Evolutionary conservation across 2,113 vertebrate species (phyloP), one percentile per base, ranked within the genome.

Genomic region (Climacteris rufus): DNA sequence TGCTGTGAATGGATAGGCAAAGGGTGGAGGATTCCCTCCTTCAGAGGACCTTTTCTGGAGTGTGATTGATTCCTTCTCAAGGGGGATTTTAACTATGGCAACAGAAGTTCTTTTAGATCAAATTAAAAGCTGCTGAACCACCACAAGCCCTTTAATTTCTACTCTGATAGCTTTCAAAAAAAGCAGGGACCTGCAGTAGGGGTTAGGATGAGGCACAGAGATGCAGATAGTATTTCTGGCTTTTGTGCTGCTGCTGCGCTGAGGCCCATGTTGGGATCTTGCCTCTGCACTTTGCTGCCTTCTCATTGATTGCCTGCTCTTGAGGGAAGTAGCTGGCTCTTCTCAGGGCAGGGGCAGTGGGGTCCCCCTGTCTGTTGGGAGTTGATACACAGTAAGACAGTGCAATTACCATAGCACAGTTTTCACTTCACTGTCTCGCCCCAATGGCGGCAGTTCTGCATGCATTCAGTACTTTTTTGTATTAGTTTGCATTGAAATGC

Each of bases 241-340:
- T 72, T 74, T 33, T 49, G 39, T 50, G 56, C 40, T 74, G 53
- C 57, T 60, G 75, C 76, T 78, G 71, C 4, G 2, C 54, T 83
- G 60, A 13, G 22, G 30, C 23, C 45, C 1, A 0, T 2, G 0
- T 17, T 77, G 40, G 39, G 3, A 15, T 91, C 47, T 79, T 54
- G 11, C 39, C 54, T 72, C n/a, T 45, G 24, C 5, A 0, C 33
- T 22, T 54, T 4, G 2, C 45, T 78, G 27, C 21, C 20, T 57
- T 71, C 45, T 61, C 71, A 8, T 0, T 9, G 50, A 44, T 19
- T 37, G 35, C 65, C 57, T 64, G 61, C 39, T 60, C 37, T 35
- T 23, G 59, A n/a, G 70, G 42, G 40, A 74, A 24, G 27, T 22
- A 49, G 23, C 42, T 79, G 64, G 30, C 44, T 86, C 13, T 40